Evolutionary conservation across 2,888 invertebrate species (phyloP).

Genomic region (Nephrotoma flavescens): DNA sequence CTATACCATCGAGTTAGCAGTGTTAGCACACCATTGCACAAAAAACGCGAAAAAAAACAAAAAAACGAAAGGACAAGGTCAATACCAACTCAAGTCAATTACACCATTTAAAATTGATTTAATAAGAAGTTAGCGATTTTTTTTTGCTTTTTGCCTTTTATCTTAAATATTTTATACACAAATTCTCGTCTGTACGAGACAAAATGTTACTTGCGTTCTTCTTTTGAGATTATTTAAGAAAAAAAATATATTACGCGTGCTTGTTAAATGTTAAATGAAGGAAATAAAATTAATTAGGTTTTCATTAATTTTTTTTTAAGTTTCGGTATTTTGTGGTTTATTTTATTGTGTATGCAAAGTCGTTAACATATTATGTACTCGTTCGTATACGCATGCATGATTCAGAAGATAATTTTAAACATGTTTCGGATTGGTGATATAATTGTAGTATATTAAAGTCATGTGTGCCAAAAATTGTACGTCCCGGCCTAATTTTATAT

Average conservation of each 20-base stretch:
- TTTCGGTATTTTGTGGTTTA: neutral
- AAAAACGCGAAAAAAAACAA: neutral
- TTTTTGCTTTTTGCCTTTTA: neutral
- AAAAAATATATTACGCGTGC: neutral
- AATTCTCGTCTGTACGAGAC: neutral
- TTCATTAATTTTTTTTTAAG: neutral
- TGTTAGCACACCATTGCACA: neutral
- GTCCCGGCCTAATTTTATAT: too few species aligned
- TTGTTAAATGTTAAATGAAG: neutral
- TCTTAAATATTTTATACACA: neutral
- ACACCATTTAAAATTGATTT: neutral
- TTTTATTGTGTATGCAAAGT: neutral
- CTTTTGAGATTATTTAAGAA: neutral
- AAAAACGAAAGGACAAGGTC: neutral
- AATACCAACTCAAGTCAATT: neutral
- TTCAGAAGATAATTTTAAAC: neutral
- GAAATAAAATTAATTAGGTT: neutral
- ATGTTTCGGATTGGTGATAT: too few species aligned
- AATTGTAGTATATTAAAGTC: too few species aligned
- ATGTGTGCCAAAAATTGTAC: too few species aligned
- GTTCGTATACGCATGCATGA: neutral
- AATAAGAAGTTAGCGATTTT: neutral
- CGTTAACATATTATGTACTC: neutral
- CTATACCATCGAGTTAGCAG: neutral
- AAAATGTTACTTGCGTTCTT: neutral